Percentiles rank a stretch among this genome's conserved stretches.
phyloP scores from a whole-genome alignment of 2,113 vertebrate genomes.

The Empidonax traillii region DNA sequence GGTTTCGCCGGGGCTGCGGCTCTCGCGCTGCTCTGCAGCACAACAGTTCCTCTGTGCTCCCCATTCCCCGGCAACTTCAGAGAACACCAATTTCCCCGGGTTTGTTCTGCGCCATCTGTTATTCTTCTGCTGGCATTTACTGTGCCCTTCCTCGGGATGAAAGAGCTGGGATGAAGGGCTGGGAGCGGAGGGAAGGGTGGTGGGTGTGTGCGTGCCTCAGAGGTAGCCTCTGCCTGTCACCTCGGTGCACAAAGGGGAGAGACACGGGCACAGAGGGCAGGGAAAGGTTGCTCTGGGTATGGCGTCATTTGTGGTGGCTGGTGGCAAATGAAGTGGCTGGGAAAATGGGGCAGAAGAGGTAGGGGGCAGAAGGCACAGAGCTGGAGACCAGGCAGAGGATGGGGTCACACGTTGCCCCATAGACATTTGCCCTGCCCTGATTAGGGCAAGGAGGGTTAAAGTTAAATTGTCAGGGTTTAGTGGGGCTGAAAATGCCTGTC shows the following conservation, averaged over 20 bases:
- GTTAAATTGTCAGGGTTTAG: neutral
- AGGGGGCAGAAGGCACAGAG: neutral
- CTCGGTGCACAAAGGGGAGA: neutral
- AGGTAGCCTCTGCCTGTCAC: neutral
- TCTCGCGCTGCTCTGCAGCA: constrained; percentile 12
- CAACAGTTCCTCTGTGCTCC: constrained; percentile 27
- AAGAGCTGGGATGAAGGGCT: neutral
- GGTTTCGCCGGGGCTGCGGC: neutral
- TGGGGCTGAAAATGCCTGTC: neutral
- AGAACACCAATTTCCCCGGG: neutral
- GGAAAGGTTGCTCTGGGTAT: neutral
- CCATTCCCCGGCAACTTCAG: constrained; percentile 14
- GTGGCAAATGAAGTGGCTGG: neutral
- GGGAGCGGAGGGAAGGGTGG: neutral
- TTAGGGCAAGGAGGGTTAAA: accelerated
- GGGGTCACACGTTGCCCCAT: accelerated
- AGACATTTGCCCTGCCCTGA: accelerated
- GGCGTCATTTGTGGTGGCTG: neutral
- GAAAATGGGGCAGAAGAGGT: neutral
- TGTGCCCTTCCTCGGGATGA: neutral
- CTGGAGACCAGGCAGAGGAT: neutral
- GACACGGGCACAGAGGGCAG: neutral
- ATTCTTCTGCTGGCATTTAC: neutral
- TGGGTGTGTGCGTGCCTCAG: neutral
- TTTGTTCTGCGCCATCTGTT: constrained; percentile 10